Evolutionary conservation across 2,888 invertebrate species (phyloP).

Genomic region (Cryptocephalus primarius): DNA sequence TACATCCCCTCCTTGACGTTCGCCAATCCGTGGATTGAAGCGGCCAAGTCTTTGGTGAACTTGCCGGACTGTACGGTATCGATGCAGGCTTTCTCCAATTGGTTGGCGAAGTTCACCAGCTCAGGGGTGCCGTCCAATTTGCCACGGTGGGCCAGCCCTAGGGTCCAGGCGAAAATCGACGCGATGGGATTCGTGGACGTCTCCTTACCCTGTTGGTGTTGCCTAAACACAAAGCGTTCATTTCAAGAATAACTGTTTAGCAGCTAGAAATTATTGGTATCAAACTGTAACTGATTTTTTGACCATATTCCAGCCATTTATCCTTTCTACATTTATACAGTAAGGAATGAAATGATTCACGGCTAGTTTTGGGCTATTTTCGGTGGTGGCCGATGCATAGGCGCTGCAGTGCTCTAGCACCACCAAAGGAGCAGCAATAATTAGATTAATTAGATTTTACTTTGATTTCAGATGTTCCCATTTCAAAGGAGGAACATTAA

Average conservation of each 20-base stretch:
- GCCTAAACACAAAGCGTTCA: conserved; percentile 39
- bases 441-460: too few species aligned
- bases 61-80: conserved; percentile 73
- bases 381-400: too few species aligned
- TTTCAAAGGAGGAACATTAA: too few species aligned
- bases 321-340: too few species aligned
- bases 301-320: too few species aligned
- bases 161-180: conserved; percentile 85
- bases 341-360: too few species aligned
- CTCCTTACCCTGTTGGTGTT: conserved; percentile 75
- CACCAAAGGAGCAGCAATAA: too few species aligned
- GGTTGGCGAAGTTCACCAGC: conserved; percentile 57
- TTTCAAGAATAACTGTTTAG: neutral
- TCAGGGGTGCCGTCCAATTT: conserved; percentile 69
- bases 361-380: too few species aligned
- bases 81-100: conserved; percentile 72
- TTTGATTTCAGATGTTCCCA: too few species aligned
- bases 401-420: too few species aligned
- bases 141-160: conserved; percentile 74
- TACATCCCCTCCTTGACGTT: conserved; percentile 76
- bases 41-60: conserved; percentile 76
- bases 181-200: conserved; percentile 89
- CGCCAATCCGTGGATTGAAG: conserved; percentile 72
- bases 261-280: too few species aligned
- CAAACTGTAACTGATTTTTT: too few species aligned